Evolutionary conservation across 2,888 invertebrate species (phyloP).

Genomic region (Scrobipalpa costella): DNA sequence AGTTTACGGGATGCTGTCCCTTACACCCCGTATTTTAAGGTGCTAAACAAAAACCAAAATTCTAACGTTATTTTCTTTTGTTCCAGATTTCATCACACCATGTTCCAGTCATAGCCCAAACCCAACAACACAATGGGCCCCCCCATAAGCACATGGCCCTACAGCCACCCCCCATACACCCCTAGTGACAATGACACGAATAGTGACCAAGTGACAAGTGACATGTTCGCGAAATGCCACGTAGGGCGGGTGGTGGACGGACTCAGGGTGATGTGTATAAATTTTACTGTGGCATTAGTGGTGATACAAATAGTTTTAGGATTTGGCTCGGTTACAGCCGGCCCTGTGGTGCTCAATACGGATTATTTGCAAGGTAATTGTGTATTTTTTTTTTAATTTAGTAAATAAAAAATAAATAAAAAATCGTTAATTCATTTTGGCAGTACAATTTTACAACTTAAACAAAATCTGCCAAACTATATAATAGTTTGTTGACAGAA

Average conservation of each 20-base stretch:
- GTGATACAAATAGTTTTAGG: slow-evolving; percentile 60
- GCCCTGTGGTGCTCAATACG: slow-evolving; percentile 68
- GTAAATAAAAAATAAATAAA: no score
- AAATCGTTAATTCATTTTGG: no score
- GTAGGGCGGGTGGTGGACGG: slow-evolving; percentile 40
- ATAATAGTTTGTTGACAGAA: no score
- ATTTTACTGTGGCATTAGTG: slow-evolving; percentile 59
- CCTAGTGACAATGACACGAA: slow-evolving; percentile 37
- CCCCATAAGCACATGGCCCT: slow-evolving; percentile 50
- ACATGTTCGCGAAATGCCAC: background rate
- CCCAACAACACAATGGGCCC: slow-evolving; percentile 1
- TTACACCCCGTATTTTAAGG: no score
- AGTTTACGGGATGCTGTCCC: no score
- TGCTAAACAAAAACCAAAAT: no score
- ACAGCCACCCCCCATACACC: slow-evolving; percentile 44
- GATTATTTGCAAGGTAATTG: slow-evolving; percentile 71
- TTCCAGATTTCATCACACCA: slow-evolving; percentile 10
- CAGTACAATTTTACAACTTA: no score
- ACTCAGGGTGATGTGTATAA: slow-evolving; percentile 55
- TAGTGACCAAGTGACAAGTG: slow-evolving; percentile 40
- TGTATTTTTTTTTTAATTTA: slow-evolving; percentile 20
- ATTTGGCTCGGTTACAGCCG: slow-evolving; percentile 58
- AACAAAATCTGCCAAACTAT: no score
- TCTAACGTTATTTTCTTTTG: background rate
- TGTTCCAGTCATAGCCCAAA: background rate